These are phyloP conservation scores for Uromys caudimaculatus DNA, from an alignment of 2,797 vertebrate species.

Conservation along the genomic window DNA sequence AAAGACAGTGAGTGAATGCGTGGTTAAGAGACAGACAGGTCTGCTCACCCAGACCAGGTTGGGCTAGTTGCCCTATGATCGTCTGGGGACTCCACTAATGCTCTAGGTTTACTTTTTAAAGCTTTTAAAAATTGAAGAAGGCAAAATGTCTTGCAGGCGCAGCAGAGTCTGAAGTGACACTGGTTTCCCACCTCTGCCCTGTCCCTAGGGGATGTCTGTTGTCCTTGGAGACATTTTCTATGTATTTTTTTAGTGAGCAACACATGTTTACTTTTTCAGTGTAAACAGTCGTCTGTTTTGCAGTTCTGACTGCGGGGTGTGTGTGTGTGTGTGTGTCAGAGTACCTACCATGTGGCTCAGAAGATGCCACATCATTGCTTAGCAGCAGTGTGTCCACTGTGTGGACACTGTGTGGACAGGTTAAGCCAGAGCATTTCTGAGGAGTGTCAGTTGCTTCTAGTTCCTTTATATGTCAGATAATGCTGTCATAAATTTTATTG, in stretches of 20 bases:
- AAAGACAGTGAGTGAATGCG: rapidly evolving
- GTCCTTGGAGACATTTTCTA: background rate
- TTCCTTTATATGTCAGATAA: background rate
- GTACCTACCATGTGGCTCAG: too few relatives aligned
- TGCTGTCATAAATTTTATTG: background rate
- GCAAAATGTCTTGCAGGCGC: background rate
- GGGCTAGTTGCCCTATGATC: background rate
- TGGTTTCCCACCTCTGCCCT: background rate
- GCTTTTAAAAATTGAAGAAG: background rate
- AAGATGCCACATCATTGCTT: rapidly evolving
- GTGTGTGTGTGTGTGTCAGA: too few relatives aligned
- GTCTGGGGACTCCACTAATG: background rate
- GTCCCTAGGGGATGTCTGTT: background rate
- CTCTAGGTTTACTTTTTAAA: background rate
- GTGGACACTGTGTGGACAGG: background rate
- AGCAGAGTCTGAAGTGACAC: background rate
- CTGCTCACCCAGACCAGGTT: background rate
- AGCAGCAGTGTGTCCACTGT: background rate
- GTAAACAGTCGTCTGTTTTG: background rate
- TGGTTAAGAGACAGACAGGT: background rate
- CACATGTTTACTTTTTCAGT: background rate
- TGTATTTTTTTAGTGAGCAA: background rate
- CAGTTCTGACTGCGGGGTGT: background rate
- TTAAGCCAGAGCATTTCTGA: background rate
- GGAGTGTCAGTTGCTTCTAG: background rate